Base-by-base conservation (phyloP, 2,888 invertebrate species). In the Agonum fuliginosum region DNA sequence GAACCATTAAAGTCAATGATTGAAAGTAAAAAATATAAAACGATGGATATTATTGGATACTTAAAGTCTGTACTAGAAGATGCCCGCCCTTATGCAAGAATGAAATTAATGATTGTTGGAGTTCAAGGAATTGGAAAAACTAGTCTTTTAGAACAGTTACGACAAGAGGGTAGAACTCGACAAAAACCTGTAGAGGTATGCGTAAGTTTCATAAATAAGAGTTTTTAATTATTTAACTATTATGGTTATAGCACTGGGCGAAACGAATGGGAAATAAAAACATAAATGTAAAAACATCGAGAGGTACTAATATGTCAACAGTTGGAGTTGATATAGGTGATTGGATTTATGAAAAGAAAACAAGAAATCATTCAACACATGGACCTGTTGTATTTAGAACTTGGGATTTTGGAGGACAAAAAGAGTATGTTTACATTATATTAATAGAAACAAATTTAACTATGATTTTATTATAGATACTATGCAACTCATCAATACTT, bases 401-500 rank as follows among this genome's bases (percentile, higher is more conserved):
- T 0, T 99, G 99, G 99, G 99, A 99, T 87, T 99, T 99, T 87
- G 98, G 98, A 2, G 99, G 99, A 0, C 99, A 98, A 88, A 93
- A 94, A 84, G 99, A 99, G 91, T 93, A 82, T 87, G 89, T 24
- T 19, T n/a, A n/a, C n/a, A n/a, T n/a, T n/a, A n/a, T 22, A n/a
- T 67, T 51, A 24, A 37, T 37, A n/a, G 10, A 3, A 37, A 37
- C 10, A 37, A n/a, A n/a, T 37, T 75, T 72, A 51, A 27, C 10
- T 46, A 6, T 46, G n/a, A 22, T 14, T 14, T 78, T 81, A 27
- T 80, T 41, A 12, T 83, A 92, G 92, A 84, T 98, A 99, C 86
- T 99, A 99, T 86, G 97, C 98, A 0, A 99, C 99, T 0, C 99
- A 99, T 89, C 98, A 99, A 86, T 99, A 99, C 87, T 99, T 99